Evolutionary conservation across 2,888 invertebrate genomes (phyloP), one percentile per base, ranked within the genome.

Genomic region (Tethea ocularis): DNA sequence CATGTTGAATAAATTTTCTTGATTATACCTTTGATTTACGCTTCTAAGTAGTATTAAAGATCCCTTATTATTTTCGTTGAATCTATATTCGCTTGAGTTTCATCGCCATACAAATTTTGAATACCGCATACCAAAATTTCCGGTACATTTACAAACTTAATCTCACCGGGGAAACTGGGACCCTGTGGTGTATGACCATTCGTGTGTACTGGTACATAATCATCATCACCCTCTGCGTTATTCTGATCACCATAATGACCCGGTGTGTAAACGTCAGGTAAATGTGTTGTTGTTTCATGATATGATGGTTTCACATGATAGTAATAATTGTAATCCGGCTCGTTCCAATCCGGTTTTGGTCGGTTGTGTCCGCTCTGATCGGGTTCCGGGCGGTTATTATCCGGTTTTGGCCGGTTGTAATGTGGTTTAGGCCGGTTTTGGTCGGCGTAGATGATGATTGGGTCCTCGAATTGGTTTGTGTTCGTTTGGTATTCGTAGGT

Each of bases 221-320:
- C 93, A 90, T 92, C 91, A 87, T 70, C 87, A 80, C 85, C 82
- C 57, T 75, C 72, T 33, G 74, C 77, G 73, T 72, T 63, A 61
- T 66, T 72, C 15, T 68, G 75, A 5, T 67, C 76, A 57, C 70
- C 67, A 71, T 78, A 80, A 62, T 72, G 70, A 61, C 83, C 81
- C 4, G 82, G 83, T 59, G 81, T 80, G 75, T 87, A 87, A 68
- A 72, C 80, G 59, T 86, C 86, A 11, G 88, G 87, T 64, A 71
- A 74, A 69, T 80, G 67, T 29, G 91, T 89, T 10, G 86, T 88
- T 29, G 78, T 88, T 67, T 93, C 93, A 58, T 93, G 89, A 66
- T 93, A 93, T 4, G 93, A 91, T 0, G 93, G 93, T 74, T 93
- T 93, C 60, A 93, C 91, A 63, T 93, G 93, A 66, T 89, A 93